phyloP scores from a whole-genome alignment of 2,888 invertebrate genomes.

The Bugulina stolonifera region DNA sequence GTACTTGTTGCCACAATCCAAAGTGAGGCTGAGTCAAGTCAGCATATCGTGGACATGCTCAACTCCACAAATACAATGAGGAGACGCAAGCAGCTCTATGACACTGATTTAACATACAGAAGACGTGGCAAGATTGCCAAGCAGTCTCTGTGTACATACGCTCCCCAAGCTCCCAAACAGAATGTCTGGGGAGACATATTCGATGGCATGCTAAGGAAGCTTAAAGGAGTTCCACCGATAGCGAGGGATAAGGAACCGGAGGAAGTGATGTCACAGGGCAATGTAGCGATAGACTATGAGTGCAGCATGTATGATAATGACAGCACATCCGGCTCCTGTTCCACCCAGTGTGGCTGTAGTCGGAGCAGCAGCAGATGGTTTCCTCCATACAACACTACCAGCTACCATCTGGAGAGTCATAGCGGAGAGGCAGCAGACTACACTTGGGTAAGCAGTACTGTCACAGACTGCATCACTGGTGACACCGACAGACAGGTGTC shows the following conservation, averaged over 20 bases:
- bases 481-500: background rate
- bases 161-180: background rate
- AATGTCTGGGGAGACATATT: background rate
- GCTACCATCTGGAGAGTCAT: background rate
- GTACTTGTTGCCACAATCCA: conserved; percentile 4
- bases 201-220: background rate
- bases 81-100: background rate
- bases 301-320: conserved; percentile 12
- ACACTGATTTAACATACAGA: background rate
- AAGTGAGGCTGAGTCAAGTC: conserved; percentile 10
- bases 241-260: background rate
- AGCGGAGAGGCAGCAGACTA: background rate
- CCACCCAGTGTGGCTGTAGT: background rate
- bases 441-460: background rate
- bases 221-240: background rate
- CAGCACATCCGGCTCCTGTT: background rate
- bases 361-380: background rate
- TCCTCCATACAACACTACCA: background rate
- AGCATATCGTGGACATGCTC: conserved; percentile 2
- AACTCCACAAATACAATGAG: background rate
- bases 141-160: background rate
- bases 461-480: no score
- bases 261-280: background rate
- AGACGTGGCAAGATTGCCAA: background rate
- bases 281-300: background rate